phyloP scores from a whole-genome alignment of 2,797 vertebrate species.

The Enteromius viviparus region DNA sequence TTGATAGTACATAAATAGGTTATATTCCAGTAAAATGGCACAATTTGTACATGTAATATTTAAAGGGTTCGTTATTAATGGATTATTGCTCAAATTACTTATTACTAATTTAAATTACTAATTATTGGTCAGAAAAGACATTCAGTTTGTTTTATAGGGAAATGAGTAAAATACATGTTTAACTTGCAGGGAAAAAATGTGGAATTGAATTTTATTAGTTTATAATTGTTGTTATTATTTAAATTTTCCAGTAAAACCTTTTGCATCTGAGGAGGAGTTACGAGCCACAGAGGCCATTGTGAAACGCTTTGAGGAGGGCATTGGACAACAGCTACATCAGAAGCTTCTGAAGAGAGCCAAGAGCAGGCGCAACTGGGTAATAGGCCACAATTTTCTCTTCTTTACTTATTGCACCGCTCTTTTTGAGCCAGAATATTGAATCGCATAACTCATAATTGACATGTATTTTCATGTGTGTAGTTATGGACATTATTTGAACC shows the following conservation, averaged over 20 bases:
- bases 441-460: neutral
- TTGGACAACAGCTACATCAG: slow-evolving; percentile 86
- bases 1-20: neutral
- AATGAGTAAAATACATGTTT: neutral
- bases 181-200: neutral
- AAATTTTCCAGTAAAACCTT: slow-evolving; percentile 84
- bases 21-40: neutral
- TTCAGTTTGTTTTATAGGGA: neutral
- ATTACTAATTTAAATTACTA: too few species aligned
- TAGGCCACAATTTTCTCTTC: neutral
- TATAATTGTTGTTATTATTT: neutral
- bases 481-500: neutral
- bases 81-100: neutral
- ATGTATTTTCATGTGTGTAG: neutral
- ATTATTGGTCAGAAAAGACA: neutral
- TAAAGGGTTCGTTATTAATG: neutral
- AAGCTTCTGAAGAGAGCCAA: slow-evolving; percentile 89
- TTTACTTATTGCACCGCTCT: neutral
- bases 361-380: slow-evolving; percentile 90
- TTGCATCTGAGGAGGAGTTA: slow-evolving; percentile 87
- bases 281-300: slow-evolving; percentile 81
- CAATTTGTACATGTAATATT: neutral
- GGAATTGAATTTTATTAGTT: neutral
- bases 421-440: neutral
- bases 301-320: slow-evolving; percentile 83